phyloP scores from a whole-genome alignment of 2,797 vertebrate genomes.

The Furcifer pardalis region DNA sequence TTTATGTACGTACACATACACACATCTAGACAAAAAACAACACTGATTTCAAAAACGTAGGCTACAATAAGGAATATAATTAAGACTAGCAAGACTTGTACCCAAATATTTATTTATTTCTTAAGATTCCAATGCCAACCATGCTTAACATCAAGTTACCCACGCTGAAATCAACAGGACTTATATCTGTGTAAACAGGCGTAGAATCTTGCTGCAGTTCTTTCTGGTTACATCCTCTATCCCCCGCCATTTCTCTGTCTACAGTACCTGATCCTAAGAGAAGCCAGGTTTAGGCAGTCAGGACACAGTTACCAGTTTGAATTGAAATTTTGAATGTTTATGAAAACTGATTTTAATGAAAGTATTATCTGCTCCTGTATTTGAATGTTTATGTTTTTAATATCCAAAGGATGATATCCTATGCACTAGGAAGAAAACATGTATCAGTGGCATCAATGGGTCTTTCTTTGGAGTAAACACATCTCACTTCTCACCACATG shows the following conservation, averaged over 20 bases:
- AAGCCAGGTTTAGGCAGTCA: background rate
- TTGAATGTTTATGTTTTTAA: background rate
- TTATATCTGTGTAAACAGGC: background rate
- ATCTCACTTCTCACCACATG: background rate
- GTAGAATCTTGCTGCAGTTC: background rate
- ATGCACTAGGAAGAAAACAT: background rate
- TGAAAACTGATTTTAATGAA: no score
- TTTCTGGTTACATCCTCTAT: background rate
- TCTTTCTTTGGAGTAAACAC: background rate
- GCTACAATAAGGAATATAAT: background rate
- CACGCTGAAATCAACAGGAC: background rate
- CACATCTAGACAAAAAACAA: background rate
- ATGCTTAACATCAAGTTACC: background rate
- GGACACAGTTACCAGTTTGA: background rate
- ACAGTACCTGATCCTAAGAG: background rate
- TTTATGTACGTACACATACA: background rate
- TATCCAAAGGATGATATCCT: background rate
- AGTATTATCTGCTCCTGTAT: no score
- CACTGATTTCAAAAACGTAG: background rate
- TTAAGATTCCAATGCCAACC: background rate
- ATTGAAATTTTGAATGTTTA: background rate
- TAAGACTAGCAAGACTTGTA: no score
- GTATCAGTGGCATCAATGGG: background rate
- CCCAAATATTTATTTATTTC: background rate
- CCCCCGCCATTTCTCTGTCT: background rate